Percentiles rank a stretch among this genome's conserved stretches.
These are phyloP conservation scores for Mirza zaza DNA, from an alignment of 2,113 vertebrate species.

Conservation along the genomic window DNA sequence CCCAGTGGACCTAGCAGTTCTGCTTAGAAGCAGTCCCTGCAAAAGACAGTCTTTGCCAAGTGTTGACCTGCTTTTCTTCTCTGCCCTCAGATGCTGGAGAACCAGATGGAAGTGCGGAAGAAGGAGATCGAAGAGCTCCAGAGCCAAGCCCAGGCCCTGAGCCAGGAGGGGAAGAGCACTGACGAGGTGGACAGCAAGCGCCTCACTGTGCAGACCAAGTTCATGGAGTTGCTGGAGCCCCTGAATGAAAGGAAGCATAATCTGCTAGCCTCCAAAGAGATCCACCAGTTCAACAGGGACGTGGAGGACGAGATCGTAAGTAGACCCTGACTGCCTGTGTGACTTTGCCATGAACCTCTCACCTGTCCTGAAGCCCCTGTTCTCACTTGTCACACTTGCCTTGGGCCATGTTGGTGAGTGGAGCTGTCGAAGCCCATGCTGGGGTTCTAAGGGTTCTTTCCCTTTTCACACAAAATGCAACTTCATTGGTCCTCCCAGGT, in stretches of 20 bases:
- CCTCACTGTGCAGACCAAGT: conserved; percentile 91
- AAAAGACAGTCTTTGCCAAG: background rate
- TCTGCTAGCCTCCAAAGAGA: conserved; percentile 94
- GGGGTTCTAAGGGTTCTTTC: background rate
- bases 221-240: conserved; percentile 92
- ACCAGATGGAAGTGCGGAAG: conserved; percentile 97
- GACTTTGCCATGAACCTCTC: background rate
- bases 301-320: conserved; percentile 97
- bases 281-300: conserved; percentile 97
- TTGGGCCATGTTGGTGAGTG: background rate
- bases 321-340: background rate
- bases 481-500: background rate
- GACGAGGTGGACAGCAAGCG: conserved; percentile 95
- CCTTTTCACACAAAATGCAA: background rate
- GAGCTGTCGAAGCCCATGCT: background rate
- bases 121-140: conserved; percentile 96
- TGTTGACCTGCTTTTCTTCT: background rate
- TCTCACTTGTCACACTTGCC: background rate
- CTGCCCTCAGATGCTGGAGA: conserved; percentile 93
- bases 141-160: conserved; percentile 92
- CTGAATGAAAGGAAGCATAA: conserved; percentile 90
- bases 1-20: background rate
- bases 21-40: background rate
- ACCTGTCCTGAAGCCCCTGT: accelerated
- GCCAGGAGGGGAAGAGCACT: conserved; percentile 93